A percentile compares a stretch with the other conserved stretches of the same genome.
Evolutionary conservation across 1,140 invertebrate genomes (phyloP).

Genomic region (Proctacanthus coquilletti): DNA sequence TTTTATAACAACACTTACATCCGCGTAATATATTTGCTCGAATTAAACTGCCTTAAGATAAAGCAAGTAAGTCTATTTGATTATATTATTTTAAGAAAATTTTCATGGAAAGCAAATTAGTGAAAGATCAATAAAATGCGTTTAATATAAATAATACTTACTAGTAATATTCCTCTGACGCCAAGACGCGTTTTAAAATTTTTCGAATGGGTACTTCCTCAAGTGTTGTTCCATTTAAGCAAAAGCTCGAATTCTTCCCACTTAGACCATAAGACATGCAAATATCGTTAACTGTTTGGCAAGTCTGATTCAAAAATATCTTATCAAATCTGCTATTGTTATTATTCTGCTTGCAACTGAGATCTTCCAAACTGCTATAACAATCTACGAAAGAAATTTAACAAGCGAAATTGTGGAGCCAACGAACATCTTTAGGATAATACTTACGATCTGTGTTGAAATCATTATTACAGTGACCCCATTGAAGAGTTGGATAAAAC

Average conservation of each 20-base stretch:
- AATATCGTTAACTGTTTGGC: constrained; percentile 32
- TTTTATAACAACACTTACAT: too few relatives aligned
- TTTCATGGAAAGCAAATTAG: too few relatives aligned
- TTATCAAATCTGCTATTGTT: constrained; percentile 17
- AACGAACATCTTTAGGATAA: too few relatives aligned
- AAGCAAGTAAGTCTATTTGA: too few relatives aligned
- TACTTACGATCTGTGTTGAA: constrained; percentile 49
- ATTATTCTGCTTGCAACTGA: constrained; percentile 28
- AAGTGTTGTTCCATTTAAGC: constrained; percentile 18
- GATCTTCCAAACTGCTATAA: constrained; percentile 36
- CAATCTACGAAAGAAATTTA: constrained; percentile 30
- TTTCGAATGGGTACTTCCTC: constrained; percentile 22
- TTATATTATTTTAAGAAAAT: too few relatives aligned
- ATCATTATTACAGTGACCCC: constrained; percentile 52
- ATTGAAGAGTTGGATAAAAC: constrained; percentile 47
- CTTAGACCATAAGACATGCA: constrained; percentile 27
- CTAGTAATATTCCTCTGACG: constrained; percentile 43
- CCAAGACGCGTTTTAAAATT: constrained; percentile 30
- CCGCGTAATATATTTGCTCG: too few relatives aligned
- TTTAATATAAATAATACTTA: too few relatives aligned
- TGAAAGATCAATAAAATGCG: too few relatives aligned
- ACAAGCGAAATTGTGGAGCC: constrained; percentile 1
- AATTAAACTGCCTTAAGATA: too few relatives aligned
- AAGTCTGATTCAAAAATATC: constrained; percentile 34
- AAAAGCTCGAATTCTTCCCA: constrained; percentile 30